phyloP scores from a whole-genome alignment of 2,888 invertebrate species.

The Rhaphigaster nebulosa region DNA sequence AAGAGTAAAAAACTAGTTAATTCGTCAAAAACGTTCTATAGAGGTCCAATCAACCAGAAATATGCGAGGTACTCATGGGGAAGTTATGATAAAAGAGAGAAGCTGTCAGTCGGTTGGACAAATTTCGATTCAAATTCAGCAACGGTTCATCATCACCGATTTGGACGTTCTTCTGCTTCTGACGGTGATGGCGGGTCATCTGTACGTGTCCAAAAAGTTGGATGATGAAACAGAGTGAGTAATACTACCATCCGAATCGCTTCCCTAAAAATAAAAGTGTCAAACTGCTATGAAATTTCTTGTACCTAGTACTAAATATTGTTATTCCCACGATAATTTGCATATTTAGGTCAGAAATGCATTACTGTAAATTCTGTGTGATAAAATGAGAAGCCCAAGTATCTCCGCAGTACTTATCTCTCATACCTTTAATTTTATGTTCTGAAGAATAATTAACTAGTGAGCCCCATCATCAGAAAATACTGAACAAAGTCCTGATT shows the following conservation, averaged over 20 bases:
- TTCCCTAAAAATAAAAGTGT: background rate
- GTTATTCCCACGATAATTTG: too few species aligned
- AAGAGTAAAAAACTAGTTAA: background rate
- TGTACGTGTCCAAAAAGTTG: background rate
- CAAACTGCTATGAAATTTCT: too few species aligned
- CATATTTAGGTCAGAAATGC: too few species aligned
- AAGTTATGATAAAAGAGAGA: background rate
- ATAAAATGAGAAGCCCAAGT: too few species aligned
- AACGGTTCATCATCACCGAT: background rate
- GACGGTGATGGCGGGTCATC: background rate
- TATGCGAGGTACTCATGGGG: background rate
- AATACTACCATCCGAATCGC: background rate
- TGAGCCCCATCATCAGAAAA: too few species aligned
- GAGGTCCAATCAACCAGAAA: background rate
- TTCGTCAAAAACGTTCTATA: background rate
- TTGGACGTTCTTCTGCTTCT: background rate
- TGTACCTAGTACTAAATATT: too few species aligned
- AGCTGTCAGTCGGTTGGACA: slow-evolving; percentile 28
- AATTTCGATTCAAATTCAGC: slow-evolving; percentile 11
- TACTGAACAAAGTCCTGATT: too few species aligned
- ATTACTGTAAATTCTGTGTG: too few species aligned
- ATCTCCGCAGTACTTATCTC: too few species aligned
- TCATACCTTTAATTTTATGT: too few species aligned
- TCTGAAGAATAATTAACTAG: too few species aligned
- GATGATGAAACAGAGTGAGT: background rate